These are phyloP conservation scores for Sebastes reedi DNA, from an alignment of 2,797 vertebrate species.

Conservation along the genomic window DNA sequence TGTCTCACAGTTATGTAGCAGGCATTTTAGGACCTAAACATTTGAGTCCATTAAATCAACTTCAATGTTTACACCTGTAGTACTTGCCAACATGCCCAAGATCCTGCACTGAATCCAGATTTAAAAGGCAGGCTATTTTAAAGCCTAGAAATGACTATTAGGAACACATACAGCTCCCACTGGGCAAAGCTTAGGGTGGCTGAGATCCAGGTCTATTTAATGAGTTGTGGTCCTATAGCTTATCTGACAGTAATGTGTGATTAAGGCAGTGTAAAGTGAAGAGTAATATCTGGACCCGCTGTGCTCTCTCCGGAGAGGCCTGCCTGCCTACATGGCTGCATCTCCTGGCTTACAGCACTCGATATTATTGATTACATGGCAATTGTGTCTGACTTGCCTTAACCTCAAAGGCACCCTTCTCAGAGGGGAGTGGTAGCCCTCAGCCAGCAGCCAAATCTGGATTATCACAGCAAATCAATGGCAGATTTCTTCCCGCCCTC, in stretches of 20 bases:
- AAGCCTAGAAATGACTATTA: conserved; percentile 1
- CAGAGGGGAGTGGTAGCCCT: conserved; percentile 29
- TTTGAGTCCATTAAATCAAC: conserved; percentile 5
- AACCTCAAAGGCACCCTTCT: conserved; percentile 63
- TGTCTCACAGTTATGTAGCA: neutral
- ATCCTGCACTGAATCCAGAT: neutral
- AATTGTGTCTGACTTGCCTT: conserved; percentile 78
- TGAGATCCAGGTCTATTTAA: conserved; percentile 51
- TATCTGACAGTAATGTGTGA: conserved; percentile 64
- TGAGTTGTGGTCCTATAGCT: conserved; percentile 35
- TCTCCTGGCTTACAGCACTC: conserved; percentile 56
- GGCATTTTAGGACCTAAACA: neutral
- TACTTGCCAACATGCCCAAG: neutral
- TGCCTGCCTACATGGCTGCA: conserved; percentile 41
- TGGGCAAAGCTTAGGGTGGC: conserved; percentile 17
- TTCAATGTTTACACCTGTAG: conserved; percentile 6
- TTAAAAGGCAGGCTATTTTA: conserved; percentile 9
- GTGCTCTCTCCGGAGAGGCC: conserved; percentile 36
- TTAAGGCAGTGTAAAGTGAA: conserved; percentile 63
- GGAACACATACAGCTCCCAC: conserved; percentile 15
- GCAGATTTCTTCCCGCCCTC: conserved; percentile 41
- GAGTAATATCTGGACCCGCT: conserved; percentile 55
- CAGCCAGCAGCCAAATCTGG: conserved; percentile 60
- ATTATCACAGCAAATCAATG: conserved; percentile 73
- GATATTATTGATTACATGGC: conserved; percentile 78